Evolutionary conservation across 2,797 vertebrate genomes (phyloP).

Genomic region (Anas georgica): DNA sequence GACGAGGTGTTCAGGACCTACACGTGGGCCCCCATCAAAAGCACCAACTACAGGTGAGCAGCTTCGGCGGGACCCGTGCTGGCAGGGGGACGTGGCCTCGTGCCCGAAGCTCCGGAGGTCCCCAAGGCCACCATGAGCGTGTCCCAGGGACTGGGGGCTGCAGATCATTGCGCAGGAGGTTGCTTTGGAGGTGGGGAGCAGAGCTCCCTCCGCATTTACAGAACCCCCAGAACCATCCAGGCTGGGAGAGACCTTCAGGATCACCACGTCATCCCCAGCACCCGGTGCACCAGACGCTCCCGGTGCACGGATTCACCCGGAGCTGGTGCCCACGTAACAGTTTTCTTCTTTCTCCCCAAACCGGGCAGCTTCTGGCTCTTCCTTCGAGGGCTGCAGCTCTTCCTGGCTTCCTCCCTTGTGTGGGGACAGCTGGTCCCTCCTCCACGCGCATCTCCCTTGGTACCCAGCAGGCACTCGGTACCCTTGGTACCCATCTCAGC

Average conservation of each 20-base stretch:
- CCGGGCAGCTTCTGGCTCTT: not conserved
- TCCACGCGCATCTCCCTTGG: not conserved
- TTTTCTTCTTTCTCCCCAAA: not conserved
- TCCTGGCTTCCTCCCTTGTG: not conserved
- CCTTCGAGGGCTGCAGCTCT: not conserved
- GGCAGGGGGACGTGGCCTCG: not conserved
- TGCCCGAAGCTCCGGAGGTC: not conserved
- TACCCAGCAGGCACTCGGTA: not conserved
- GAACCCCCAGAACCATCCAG: not conserved
- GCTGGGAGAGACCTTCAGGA: not conserved
- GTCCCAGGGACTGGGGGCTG: rapidly evolving
- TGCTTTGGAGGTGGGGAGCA: not conserved
- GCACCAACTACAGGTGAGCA: slow-evolving; percentile 96
- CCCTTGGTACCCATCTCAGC: not conserved
- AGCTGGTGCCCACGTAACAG: not conserved
- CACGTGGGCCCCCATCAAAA: slow-evolving; percentile 94
- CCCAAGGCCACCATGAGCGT: rapidly evolving
- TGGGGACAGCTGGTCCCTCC: rapidly evolving
- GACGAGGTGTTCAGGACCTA: slow-evolving; percentile 92
- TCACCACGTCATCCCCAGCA: not conserved
- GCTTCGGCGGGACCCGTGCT: rapidly evolving
- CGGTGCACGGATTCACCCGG: not conserved
- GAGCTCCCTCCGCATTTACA: not conserved
- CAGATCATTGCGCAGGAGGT: not conserved
- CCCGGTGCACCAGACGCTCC: not conserved